Conservation (phyloP, 2,113 vertebrate species). For the Argyrosomus japonicus region DNA sequence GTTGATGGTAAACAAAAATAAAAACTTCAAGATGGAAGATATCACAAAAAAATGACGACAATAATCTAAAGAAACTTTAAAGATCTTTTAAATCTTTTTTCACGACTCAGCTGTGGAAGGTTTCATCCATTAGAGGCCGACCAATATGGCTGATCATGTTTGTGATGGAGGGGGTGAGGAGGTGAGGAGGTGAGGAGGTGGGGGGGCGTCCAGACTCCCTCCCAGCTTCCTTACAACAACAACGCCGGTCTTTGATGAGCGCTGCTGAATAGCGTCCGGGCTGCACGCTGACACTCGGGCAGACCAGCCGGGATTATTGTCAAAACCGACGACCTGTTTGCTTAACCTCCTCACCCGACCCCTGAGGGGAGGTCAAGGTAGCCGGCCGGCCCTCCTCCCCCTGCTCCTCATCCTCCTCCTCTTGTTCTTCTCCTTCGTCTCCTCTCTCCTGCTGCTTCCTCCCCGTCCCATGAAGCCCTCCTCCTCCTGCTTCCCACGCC, state of each 20-base stretch:
- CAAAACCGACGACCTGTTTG: slow-evolving; percentile 79
- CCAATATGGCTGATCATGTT: not conserved
- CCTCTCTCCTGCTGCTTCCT: slow-evolving; percentile 43
- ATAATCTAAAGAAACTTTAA: too few relatives aligned
- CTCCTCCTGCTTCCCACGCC: slow-evolving; percentile 47
- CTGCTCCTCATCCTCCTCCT: slow-evolving; percentile 14
- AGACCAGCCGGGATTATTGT: slow-evolving; percentile 68
- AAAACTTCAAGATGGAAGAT: too few relatives aligned
- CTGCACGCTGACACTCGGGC: slow-evolving; percentile 32
- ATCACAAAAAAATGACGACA: too few relatives aligned
- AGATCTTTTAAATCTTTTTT: too few relatives aligned
- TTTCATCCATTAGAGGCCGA: too few relatives aligned
- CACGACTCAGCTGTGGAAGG: not conserved
- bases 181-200: not conserved
- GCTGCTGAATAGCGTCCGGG: slow-evolving; percentile 42
- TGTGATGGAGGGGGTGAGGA: not conserved
- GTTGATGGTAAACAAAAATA: too few relatives aligned
- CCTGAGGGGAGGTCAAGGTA: slow-evolving; percentile 65
- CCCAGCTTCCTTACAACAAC: slow-evolving; percentile 77
- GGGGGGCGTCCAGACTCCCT: slow-evolving; percentile 27
- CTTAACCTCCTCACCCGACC: slow-evolving; percentile 80
- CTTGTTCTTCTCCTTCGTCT: slow-evolving; percentile 17
- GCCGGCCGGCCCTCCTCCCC: slow-evolving; percentile 10
- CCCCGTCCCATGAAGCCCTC: not conserved
- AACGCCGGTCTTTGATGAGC: slow-evolving; percentile 52